Evolutionary conservation across 2,888 invertebrate genomes (phyloP).

Genomic region (Cistogaster globosa): DNA sequence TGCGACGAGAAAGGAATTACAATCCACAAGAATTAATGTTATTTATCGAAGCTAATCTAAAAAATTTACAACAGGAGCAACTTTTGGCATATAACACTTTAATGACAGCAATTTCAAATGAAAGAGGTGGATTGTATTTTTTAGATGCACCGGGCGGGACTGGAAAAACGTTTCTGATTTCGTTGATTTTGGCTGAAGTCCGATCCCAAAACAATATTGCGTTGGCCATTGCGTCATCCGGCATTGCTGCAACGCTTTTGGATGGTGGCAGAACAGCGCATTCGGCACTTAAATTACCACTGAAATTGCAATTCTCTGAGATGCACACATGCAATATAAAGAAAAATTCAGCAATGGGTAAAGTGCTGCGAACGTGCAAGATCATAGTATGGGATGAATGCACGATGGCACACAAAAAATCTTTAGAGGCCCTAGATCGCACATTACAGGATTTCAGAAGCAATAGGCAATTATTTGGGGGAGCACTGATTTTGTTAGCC

Average conservation of each 20-base stretch:
- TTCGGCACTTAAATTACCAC: slow-evolving; percentile 27
- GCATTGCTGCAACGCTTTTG: slow-evolving; percentile 44
- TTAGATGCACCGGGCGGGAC: neutral
- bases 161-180: slow-evolving; percentile 30
- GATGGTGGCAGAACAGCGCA: slow-evolving; percentile 43
- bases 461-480: slow-evolving; percentile 26
- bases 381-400: slow-evolving; percentile 37
- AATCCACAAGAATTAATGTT: neutral
- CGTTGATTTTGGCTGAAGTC: slow-evolving; percentile 43
- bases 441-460: slow-evolving; percentile 46
- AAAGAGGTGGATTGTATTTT: slow-evolving; percentile 44
- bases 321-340: slow-evolving; percentile 25
- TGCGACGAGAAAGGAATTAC: slow-evolving; percentile 12
- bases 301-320: slow-evolving; percentile 7
- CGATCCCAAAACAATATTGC: slow-evolving; percentile 49
- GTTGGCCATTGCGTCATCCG: slow-evolving; percentile 42
- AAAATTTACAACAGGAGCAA: slow-evolving; percentile 14
- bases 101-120: slow-evolving; percentile 19
- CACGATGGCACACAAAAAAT: too few species aligned
- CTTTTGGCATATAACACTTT: slow-evolving; percentile 17
- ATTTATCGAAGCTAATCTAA: neutral
- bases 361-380: slow-evolving; percentile 27
- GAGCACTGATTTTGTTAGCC: too few species aligned
- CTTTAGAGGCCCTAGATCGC: slow-evolving; percentile 49
- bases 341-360: slow-evolving; percentile 39